Percentiles rank a stretch among this genome's conserved stretches.
Evolutionary conservation across 1,140 invertebrate genomes (phyloP).

Genomic region (Oscheius sp.): DNA sequence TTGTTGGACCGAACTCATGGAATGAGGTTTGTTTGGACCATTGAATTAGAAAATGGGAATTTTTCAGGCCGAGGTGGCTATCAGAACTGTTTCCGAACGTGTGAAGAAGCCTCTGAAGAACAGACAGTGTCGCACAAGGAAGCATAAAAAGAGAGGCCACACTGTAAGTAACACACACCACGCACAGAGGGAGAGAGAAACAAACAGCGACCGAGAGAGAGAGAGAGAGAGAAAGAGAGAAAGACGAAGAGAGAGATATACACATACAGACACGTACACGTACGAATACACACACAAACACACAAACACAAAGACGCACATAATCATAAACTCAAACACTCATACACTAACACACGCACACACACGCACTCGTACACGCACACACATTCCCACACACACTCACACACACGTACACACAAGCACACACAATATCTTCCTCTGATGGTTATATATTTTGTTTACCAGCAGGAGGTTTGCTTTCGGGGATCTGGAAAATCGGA

Average conservation of each 20-base stretch:
- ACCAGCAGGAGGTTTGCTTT: neutral
- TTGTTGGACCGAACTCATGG: slow-evolving; percentile 63
- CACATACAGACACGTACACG: no score
- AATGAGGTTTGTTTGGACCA: slow-evolving; percentile 56
- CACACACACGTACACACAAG: neutral
- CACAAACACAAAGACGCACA: no score
- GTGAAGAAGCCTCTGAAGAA: slow-evolving; percentile 54
- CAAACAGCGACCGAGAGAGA: no score
- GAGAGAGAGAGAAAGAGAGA: no score
- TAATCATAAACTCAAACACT: no score
- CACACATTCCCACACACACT: no score
- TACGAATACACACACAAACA: no score
- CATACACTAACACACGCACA: neutral
- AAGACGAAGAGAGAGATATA: no score
- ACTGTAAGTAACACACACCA: slow-evolving; percentile 41
- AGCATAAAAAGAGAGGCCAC: slow-evolving; percentile 48
- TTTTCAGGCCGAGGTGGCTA: slow-evolving; percentile 63
- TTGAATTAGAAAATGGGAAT: slow-evolving; percentile 63
- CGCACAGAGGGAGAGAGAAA: neutral
- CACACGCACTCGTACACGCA: no score
- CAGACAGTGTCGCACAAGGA: slow-evolving; percentile 48
- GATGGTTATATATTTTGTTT: neutral
- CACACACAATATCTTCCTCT: neutral
- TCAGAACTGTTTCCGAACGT: slow-evolving; percentile 49
- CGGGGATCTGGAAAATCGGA: neutral